Evolutionary conservation across 2,113 vertebrate species (phyloP).

Genomic region (Mirounga angustirostris): DNA sequence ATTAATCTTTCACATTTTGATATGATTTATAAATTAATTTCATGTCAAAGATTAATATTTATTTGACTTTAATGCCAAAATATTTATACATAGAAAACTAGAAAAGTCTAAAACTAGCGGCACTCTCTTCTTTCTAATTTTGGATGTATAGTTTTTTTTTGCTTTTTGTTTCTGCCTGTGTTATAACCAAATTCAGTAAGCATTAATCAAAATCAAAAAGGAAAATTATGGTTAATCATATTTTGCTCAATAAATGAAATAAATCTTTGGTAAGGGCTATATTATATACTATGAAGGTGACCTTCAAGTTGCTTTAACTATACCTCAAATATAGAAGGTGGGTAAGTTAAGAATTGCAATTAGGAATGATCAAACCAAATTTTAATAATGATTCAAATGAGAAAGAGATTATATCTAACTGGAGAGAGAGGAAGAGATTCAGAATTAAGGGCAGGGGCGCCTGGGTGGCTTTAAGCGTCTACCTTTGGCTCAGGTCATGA

Average conservation of each 20-base stretch:
- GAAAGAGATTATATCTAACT: background rate
- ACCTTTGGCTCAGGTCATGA: no score
- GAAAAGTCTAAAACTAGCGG: background rate
- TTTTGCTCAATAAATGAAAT: background rate
- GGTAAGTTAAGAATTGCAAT: background rate
- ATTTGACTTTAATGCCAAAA: constrained; percentile 22
- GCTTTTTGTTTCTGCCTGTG: background rate
- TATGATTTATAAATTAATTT: background rate
- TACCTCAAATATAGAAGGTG: background rate
- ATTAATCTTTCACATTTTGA: constrained; percentile 29
- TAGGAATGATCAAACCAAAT: background rate
- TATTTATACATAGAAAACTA: background rate
- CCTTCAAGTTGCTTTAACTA: background rate
- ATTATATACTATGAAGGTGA: background rate
- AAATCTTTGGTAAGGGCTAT: background rate
- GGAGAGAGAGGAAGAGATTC: background rate
- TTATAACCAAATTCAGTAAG: background rate
- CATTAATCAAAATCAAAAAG: background rate
- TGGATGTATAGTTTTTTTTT: background rate
- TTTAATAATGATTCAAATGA: background rate
- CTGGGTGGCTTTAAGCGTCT: no score
- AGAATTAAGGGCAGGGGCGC: background rate
- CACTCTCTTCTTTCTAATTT: background rate
- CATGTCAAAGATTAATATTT: constrained; percentile 24
- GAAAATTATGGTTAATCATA: background rate